Evolutionary conservation across 2,113 vertebrate genomes (phyloP), one percentile per base, ranked within the genome.

Genomic region (Gasterosteus nipponicus): DNA sequence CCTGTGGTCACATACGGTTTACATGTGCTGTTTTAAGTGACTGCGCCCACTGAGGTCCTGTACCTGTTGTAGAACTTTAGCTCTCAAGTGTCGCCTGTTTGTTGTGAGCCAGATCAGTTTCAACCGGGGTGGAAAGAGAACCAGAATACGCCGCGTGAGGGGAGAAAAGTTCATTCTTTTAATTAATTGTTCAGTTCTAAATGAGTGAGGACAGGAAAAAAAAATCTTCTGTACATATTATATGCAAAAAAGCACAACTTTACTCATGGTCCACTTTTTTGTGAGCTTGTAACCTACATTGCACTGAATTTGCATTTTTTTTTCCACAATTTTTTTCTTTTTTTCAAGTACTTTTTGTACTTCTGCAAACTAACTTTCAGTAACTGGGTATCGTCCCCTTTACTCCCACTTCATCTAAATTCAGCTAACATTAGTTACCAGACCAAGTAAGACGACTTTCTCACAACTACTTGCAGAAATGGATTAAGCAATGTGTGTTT

Each of bases 1-100:
- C 78, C 70, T 86, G 84, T 83, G 78, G 81, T 86, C 80, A 60
- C 54, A 69, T 42, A 41, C 42, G 80, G 74, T 83, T 83, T 86
- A 85, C 80, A 81, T 74, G 83, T 73, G 77, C 38, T 53, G 74
- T 77, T 82, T 26, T 19, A 82, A 75, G 39, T 85, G 67, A 62
- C 81, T 79, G 64, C 83, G 35, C 77, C 78, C 78, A 74, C 26
- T 49, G 39, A 78, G 60, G 61, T 59, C 35, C 54, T 67, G 56
- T 77, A 47, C 56, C 57, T 81, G 42, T 86, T 19, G 70, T 85
- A 73, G 63, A 85, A 62, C 42, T 33, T 26, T 61, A 62, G 81
- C 85, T 77, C 67, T 60, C 63, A 78, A 77, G 54, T 85, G 72
- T 83, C 74, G 68, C 76, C 80, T 16, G n/a, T 66, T 26, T 82